Percentiles rank a stretch among this genome's conserved stretches.
phyloP scores from a whole-genome alignment of 2,797 vertebrate species.

The Cossypha polioptera region DNA sequence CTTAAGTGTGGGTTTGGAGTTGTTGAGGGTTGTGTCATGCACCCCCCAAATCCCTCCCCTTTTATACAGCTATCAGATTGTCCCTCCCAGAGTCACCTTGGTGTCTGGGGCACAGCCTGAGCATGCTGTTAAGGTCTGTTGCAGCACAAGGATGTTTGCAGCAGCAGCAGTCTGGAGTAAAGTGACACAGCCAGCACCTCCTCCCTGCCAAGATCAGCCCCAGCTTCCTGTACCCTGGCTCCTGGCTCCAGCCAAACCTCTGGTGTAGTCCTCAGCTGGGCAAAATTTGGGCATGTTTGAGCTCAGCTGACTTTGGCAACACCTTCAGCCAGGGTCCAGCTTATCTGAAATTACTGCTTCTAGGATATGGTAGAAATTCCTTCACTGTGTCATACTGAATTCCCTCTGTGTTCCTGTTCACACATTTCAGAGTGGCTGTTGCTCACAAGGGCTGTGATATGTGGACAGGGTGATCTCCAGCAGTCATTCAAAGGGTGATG shows the following conservation, averaged over 20 bases:
- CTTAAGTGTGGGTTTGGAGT: neutral
- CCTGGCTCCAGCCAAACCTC: neutral
- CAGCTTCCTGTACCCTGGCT: accelerated
- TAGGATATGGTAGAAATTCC: neutral
- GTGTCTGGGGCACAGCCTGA: neutral
- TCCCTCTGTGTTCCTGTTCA: neutral
- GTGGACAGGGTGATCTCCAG: neutral
- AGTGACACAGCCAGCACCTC: neutral
- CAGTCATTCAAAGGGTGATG: neutral
- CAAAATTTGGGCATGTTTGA: neutral
- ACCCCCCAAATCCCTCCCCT: neutral
- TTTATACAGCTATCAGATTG: neutral
- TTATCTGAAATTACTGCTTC: neutral
- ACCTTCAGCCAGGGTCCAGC: neutral
- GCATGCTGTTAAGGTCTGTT: neutral
- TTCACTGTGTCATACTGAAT: neutral
- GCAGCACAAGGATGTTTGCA: neutral
- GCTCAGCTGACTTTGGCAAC: neutral
- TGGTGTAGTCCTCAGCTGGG: neutral
- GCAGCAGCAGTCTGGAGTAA: neutral
- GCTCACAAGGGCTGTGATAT: neutral
- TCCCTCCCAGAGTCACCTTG: neutral
- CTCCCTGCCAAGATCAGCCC: neutral
- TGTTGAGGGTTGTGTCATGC: neutral
- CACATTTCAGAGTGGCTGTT: neutral